Percentiles rank a stretch among this genome's conserved stretches.
Conservation (phyloP, 2,113 vertebrate genomes). For the Halcyon senegalensis region DNA sequence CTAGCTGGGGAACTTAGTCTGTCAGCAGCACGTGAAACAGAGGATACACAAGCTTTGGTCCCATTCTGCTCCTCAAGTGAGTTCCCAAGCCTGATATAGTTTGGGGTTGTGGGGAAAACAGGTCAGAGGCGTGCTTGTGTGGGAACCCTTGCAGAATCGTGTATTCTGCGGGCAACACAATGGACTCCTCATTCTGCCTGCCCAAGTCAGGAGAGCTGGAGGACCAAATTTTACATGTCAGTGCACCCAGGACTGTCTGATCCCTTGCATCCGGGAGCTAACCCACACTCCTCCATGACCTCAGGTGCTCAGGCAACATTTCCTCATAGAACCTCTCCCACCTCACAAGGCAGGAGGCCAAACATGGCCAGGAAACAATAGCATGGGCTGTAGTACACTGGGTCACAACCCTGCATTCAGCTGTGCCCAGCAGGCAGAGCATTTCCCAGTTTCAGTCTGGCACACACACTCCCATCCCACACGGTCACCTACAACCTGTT, state of each 20-base stretch:
- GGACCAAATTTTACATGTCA: rapidly evolving
- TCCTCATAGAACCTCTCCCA: background rate
- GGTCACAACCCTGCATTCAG: background rate
- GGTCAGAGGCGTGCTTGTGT: rapidly evolving
- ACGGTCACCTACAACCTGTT: background rate
- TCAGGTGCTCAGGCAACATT: background rate
- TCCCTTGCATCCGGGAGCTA: background rate
- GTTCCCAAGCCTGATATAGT: background rate
- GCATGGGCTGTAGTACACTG: background rate
- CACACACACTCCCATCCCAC: background rate
- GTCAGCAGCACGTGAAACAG: background rate
- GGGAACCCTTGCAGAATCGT: background rate
- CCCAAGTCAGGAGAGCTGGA: background rate
- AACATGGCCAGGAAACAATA: background rate
- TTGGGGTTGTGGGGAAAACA: background rate
- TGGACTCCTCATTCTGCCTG: background rate
- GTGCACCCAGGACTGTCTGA: background rate
- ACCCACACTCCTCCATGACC: background rate
- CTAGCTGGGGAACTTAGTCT: background rate
- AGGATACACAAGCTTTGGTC: background rate
- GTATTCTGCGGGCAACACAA: rapidly evolving
- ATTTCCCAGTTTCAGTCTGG: constrained; percentile 29
- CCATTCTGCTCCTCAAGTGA: background rate
- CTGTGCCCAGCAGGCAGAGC: background rate
- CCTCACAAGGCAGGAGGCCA: background rate